A percentile compares a stretch with the other conserved stretches of the same genome.
Evolutionary conservation across 2,113 vertebrate species (phyloP).

Genomic region (Phoxinus phoxinus): DNA sequence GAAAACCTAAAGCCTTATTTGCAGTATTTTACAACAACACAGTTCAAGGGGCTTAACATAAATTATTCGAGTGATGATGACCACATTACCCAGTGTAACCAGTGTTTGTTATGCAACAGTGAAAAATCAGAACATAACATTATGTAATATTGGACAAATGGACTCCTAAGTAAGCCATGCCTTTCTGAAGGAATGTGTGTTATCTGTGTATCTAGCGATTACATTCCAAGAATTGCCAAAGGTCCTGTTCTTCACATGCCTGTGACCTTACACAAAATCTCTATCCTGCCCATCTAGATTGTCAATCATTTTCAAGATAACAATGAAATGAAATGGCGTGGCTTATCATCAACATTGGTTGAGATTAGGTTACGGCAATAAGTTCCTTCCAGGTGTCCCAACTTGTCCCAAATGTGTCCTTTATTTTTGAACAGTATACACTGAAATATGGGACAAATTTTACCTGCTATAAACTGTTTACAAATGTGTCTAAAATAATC

Average conservation of each 20-base stretch:
- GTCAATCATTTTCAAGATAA: slow-evolving; percentile 15
- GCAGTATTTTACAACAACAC: not conserved
- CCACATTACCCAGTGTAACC: not conserved
- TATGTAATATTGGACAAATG: slow-evolving; percentile 52
- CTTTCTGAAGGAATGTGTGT: slow-evolving; percentile 41
- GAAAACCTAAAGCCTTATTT: not conserved
- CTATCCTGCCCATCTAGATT: slow-evolving; percentile 30
- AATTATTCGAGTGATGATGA: not conserved
- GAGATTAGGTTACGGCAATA: not conserved
- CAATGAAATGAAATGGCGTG: not conserved
- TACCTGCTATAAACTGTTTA: slow-evolving; percentile 2
- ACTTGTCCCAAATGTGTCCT: not conserved
- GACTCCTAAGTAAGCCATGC: slow-evolving; percentile 28
- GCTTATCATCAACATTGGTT: not conserved
- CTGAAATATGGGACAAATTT: not conserved
- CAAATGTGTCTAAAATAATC: not conserved
- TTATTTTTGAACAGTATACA: not conserved
- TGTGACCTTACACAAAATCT: slow-evolving; percentile 13
- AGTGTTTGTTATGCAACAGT: slow-evolving; percentile 22
- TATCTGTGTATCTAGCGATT: slow-evolving; percentile 53
- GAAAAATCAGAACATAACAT: slow-evolving; percentile 33
- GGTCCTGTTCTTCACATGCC: slow-evolving; percentile 23
- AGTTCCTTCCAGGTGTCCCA: not conserved
- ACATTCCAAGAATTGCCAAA: slow-evolving; percentile 32
- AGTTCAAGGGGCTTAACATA: not conserved